These are phyloP conservation scores for Bombus picipes DNA, from an alignment of 1,140 invertebrate genomes.

Conservation along the genomic window DNA sequence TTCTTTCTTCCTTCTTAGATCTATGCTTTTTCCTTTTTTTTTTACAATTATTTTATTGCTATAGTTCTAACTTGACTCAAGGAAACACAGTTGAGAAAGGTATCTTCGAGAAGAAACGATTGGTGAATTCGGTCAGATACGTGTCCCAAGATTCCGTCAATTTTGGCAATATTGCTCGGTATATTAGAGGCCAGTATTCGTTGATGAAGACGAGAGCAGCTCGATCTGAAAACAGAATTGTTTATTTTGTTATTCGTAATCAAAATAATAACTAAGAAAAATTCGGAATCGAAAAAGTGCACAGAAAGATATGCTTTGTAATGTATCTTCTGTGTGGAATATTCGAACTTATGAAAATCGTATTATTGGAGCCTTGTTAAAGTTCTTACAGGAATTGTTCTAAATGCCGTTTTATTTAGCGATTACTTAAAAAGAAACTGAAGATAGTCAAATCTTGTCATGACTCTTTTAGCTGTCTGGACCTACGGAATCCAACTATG, in stretches of 20 bases:
- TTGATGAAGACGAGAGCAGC: conserved; percentile 83
- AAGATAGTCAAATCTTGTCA: no score
- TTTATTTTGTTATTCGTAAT: neutral
- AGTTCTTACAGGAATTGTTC: neutral
- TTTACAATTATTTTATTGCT: conserved; percentile 3
- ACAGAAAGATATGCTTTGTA: no score
- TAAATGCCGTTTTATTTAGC: no score
- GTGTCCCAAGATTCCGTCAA: conserved; percentile 82
- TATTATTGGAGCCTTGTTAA: neutral
- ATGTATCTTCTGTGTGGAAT: neutral
- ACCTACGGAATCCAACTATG: no score
- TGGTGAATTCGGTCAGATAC: conserved; percentile 68
- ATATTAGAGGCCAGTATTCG: conserved; percentile 84
- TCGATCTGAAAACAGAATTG: conserved; percentile 77
- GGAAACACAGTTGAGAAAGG: conserved; percentile 78
- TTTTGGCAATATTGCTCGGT: conserved; percentile 83
- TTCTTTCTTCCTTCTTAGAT: no score
- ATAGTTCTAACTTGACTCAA: conserved; percentile 48
- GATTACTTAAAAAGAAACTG: no score
- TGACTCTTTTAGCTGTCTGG: no score
- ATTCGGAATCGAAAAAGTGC: no score
- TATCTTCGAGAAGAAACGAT: conserved; percentile 76
- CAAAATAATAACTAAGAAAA: no score
- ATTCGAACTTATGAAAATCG: neutral
- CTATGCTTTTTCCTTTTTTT: neutral